phyloP scores from a whole-genome alignment of 2,113 vertebrate genomes.

The Clarias magur region DNA sequence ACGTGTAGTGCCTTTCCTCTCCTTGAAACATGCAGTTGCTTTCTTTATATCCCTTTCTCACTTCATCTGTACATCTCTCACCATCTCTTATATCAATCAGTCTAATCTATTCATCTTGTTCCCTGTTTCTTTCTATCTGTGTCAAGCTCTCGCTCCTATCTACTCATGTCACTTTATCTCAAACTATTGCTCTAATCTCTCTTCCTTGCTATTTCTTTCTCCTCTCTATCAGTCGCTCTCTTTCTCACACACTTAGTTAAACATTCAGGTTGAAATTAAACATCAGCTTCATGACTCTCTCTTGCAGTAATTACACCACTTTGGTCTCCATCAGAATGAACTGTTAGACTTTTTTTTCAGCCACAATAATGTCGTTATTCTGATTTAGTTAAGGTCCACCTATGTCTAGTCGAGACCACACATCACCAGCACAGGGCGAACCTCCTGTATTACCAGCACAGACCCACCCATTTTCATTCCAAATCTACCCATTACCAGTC shows the following conservation, averaged over 20 bases:
- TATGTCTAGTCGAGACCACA: neutral
- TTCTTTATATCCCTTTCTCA: neutral
- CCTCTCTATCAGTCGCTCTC: neutral
- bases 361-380: neutral
- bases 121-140: neutral
- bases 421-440: neutral
- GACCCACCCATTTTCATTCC: neutral
- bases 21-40: neutral
- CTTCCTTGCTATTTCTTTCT: neutral
- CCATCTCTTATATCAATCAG: neutral
- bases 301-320: neutral
- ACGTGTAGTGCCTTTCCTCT: too few species aligned
- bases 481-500: neutral
- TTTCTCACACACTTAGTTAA: neutral
- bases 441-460: neutral
- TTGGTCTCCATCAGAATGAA: constrained; percentile 1
- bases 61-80: neutral
- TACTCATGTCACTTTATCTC: neutral
- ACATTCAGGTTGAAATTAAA: neutral
- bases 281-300: neutral
- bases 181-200: neutral
- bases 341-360: constrained; percentile 1
- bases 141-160: neutral
- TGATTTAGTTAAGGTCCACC: neutral
- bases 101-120: neutral